Conservation (phyloP, 2,888 invertebrate genomes). For the Catocala fraxini region DNA sequence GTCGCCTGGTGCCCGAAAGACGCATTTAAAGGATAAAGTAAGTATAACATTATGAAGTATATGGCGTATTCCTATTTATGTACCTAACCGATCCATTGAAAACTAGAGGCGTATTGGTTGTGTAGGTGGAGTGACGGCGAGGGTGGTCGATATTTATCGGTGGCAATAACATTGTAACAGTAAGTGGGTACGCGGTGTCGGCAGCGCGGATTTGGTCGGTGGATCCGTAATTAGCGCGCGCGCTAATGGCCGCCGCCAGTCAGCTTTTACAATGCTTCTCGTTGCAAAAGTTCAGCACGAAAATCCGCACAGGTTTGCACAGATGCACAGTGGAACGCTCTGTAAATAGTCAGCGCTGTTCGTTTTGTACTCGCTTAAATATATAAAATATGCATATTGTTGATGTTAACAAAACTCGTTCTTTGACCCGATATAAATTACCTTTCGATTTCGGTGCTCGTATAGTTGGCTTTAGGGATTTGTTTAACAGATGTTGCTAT, state of each 20-base stretch:
- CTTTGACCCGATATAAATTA: neutral
- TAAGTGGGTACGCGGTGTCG: slow-evolving; percentile 25
- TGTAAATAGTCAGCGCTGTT: slow-evolving; percentile 55
- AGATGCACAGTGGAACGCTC: slow-evolving; percentile 49
- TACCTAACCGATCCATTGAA: too few species aligned
- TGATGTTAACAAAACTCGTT: slow-evolving; percentile 27
- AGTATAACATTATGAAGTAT: too few species aligned
- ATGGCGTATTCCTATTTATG: too few species aligned
- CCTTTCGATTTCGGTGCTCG: too few species aligned
- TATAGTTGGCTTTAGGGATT: neutral
- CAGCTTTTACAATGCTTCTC: slow-evolving; percentile 60
- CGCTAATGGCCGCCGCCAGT: slow-evolving; percentile 69
- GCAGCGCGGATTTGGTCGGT: slow-evolving; percentile 60
- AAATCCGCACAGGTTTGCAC: slow-evolving; percentile 51
- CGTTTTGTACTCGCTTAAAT: slow-evolving; percentile 39
- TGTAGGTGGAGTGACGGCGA: too few species aligned
- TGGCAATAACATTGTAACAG: slow-evolving; percentile 31
- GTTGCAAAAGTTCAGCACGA: slow-evolving; percentile 52
- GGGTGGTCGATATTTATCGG: slow-evolving; percentile 5
- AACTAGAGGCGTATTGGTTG: too few species aligned
- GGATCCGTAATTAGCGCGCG: slow-evolving; percentile 70
- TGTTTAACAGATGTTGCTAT: too few species aligned
- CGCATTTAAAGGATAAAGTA: too few species aligned
- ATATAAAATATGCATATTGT: slow-evolving; percentile 42
- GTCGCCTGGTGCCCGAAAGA: too few species aligned